A percentile compares a stretch with the other conserved stretches of the same genome.
These are phyloP conservation scores for Pleuronectes platessa DNA, from an alignment of 2,113 vertebrate genomes.

Conservation along the genomic window DNA sequence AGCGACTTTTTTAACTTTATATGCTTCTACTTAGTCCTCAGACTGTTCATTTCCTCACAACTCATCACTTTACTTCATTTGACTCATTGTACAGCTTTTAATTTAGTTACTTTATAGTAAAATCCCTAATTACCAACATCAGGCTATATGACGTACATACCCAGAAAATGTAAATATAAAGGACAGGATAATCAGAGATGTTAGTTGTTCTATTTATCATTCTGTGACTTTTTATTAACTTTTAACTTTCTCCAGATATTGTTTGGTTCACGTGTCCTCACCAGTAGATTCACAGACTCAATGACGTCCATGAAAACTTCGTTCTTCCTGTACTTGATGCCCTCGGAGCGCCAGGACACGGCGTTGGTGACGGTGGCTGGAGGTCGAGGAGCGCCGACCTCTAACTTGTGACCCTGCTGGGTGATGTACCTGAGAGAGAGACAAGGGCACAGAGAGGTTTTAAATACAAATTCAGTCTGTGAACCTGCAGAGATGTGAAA, in stretches of 20 bases:
- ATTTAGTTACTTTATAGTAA: too few relatives aligned
- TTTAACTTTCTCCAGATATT: background rate
- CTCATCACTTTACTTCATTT: too few relatives aligned
- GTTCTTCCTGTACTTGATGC: conserved; percentile 88
- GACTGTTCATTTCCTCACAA: too few relatives aligned
- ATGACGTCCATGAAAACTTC: conserved; percentile 88
- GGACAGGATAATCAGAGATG: background rate
- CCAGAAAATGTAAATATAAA: background rate
- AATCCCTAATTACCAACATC: background rate
- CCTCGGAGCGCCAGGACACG: conserved; percentile 87
- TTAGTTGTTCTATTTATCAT: background rate
- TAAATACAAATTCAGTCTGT: too few relatives aligned
- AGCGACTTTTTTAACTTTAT: too few relatives aligned
- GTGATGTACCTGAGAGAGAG: conserved; percentile 83
- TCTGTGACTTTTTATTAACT: background rate
- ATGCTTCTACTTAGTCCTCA: too few relatives aligned
- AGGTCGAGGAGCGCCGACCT: conserved; percentile 83
- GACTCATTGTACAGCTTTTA: too few relatives aligned
- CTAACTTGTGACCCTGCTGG: conserved; percentile 85
- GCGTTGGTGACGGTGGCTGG: conserved; percentile 87
- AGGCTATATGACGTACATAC: too few relatives aligned
- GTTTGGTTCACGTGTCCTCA: conserved; percentile 51
- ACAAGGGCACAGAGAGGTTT: conserved; percentile 4
- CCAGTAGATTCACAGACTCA: conserved; percentile 86
- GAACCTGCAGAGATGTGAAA: too few relatives aligned